Base-by-base conservation (phyloP, 2,113 vertebrate species). In the Anguilla japonica region DNA sequence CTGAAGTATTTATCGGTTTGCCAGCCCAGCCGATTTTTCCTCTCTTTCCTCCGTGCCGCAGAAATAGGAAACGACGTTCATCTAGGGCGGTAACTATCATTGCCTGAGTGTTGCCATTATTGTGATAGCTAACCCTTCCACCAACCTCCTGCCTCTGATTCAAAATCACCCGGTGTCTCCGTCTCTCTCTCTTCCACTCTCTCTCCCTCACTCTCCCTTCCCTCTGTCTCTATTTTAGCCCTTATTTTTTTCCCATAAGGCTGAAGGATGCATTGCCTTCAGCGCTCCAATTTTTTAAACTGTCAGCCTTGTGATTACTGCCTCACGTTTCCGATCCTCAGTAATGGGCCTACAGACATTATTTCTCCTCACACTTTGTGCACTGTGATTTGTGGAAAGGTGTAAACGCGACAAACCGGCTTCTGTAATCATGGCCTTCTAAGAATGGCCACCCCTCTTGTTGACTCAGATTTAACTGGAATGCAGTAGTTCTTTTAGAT, bases 21-120 rank as follows among this genome's bases (percentile, higher is more conserved):
- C 87, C 83, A 15, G 84, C 88, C 75, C 88, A 79, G 2, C 11
- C 84, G 16, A 41, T 63, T 84, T 82, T 89, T 86, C 88, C 91
- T 93, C 92, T 93, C 90, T 91, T 92, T 90, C 91, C 91, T 81
- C 79, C 4, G 67, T 67, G 87, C 89, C 88, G 87, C 85, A 91
- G 87, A 89, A 56, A 85, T 26, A 79, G 43, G 41, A 39, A 79
- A 85, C 39, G 75, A 53, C 50, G 29, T 79, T 85, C 75, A 56
- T 79, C 75, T 56, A 53, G 26, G 78, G 34, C 75, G 75, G 43
- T 26, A 80, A 80, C 60, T 71, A 84, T 75, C 41, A 34, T 78
- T 40, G 79, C 26, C 63, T 80, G 79, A 18, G 22, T 34, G 75
- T 57, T 56, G 75, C 75, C 41, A 79, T 85, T 85, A 50, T n/a